Conservation (phyloP, 2,888 invertebrate genomes). For the Zhengitettix transpicula region DNA sequence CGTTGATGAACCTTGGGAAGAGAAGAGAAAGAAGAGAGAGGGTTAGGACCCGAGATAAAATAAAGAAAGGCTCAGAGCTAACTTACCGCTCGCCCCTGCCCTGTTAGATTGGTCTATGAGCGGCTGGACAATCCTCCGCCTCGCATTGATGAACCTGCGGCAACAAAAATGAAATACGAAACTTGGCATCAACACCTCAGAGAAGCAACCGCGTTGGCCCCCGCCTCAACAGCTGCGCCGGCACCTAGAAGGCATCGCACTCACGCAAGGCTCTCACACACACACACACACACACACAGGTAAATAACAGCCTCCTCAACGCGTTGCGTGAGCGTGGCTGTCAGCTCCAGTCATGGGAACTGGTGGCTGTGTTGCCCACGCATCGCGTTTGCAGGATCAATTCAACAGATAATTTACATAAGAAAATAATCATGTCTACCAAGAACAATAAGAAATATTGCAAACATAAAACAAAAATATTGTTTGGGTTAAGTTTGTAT, state of each 20-base stretch:
- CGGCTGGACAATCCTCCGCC: slow-evolving; percentile 98
- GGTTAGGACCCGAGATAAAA: slow-evolving; percentile 9
- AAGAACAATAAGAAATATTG: no score
- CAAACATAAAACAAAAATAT: no score
- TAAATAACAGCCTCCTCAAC: neutral
- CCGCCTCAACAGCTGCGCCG: neutral
- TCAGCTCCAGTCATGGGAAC: no score
- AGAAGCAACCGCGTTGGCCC: neutral
- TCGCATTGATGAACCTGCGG: slow-evolving; percentile 96
- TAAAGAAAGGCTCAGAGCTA: neutral
- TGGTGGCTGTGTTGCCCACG: no score
- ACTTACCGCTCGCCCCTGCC: slow-evolving; percentile 51
- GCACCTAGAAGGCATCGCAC: neutral
- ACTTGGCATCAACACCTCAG: slow-evolving; percentile 2
- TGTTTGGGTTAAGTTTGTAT: no score
- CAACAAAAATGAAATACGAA: slow-evolving; percentile 9
- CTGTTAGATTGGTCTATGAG: slow-evolving; percentile 99
- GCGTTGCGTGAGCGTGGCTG: no score
- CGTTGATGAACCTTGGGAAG: slow-evolving; percentile 90
- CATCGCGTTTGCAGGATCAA: no score
- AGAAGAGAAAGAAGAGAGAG: slow-evolving; percentile 16
- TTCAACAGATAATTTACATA: no score
- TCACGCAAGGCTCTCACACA: neutral
- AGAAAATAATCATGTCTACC: no score
- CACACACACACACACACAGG: neutral